Base-by-base conservation (phyloP, 2,888 invertebrate species). In the Chalcis sispes region DNA sequence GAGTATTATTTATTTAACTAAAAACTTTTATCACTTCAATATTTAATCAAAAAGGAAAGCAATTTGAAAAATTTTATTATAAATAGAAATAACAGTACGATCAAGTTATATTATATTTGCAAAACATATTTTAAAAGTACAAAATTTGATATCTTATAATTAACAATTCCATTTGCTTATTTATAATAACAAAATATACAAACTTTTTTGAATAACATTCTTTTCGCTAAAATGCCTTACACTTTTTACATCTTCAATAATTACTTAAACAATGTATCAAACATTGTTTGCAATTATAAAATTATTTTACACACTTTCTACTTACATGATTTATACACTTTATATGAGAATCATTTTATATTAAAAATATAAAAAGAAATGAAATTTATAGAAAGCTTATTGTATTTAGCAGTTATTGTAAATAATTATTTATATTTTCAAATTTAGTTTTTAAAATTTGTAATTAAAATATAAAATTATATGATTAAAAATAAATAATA, bases 291-390 rank as follows among this genome's bases (percentile, higher is more conserved):
- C 46, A 50, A 25, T 48, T 25, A 62, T 75, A 23, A 75, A 72
- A 64, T 15, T 58, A 13, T 54, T 59, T 67, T 18, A 36, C 69
- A 72, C 76, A 61, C 18, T 58, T 70, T 42, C 27, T 64, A 72
- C 20, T 56, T 23, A 48, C 36, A 72, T 81, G 74, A 40, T 81
- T 79, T 75, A 59, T 70, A 80, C 81, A 82, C 79, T 77, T 29
- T 74, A 75, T 72, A 77, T 15, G 23, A 36, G 2, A 56, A 46
- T 58, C 5, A 32, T 15, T 10, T 73, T 67, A 8, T n/a, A n/a
- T n/a, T n/a, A n/a, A n/a, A n/a, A n/a, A n/a, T n/a, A n/a, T n/a
- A n/a, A n/a, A n/a, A n/a, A n/a, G n/a, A n/a, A n/a, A n/a, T n/a
- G n/a, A n/a, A n/a, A n/a, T n/a, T n/a, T n/a, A n/a, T n/a, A n/a